Conservation (phyloP, 64 coral and sea anemone species). For the Pocillopora verrucosa region DNA sequence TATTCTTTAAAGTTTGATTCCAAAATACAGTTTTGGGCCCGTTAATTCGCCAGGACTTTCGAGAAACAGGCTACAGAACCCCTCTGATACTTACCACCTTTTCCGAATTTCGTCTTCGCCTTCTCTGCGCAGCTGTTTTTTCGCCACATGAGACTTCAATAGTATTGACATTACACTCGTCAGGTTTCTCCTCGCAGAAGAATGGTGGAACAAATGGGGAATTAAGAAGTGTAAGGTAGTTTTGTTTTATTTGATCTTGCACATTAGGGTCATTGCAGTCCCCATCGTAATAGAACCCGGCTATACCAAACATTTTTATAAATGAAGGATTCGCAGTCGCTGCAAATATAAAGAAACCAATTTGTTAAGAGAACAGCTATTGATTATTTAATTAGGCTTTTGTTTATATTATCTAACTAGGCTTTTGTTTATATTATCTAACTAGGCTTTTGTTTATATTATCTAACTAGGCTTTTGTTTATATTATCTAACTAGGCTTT, state of each 20-base stretch:
- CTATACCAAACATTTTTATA: not conserved
- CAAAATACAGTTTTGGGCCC: too few species aligned
- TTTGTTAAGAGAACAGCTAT: not conserved
- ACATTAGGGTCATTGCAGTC: slow-evolving; percentile 57
- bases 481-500: too few species aligned
- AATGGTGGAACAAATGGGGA: not conserved
- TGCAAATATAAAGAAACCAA: not conserved
- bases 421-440: too few species aligned
- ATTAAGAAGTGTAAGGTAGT: not conserved
- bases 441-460: too few species aligned
- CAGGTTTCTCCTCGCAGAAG: not conserved
- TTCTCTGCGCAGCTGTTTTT: not conserved
- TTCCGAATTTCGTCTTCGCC: not conserved
- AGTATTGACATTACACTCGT: not conserved
- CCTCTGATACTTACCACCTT: not conserved
- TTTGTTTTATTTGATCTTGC: not conserved
- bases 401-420: too few species aligned
- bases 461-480: too few species aligned
- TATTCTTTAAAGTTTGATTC: too few species aligned
- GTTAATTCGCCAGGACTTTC: too few species aligned
- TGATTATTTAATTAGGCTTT: too few species aligned
- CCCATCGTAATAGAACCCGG: slow-evolving; percentile 36
- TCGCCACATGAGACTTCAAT: slow-evolving; percentile 33
- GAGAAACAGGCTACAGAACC: too few species aligned
- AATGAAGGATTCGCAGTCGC: not conserved